Base-by-base conservation (phyloP, 2,797 vertebrate species). In the Prunella strophiata region DNA sequence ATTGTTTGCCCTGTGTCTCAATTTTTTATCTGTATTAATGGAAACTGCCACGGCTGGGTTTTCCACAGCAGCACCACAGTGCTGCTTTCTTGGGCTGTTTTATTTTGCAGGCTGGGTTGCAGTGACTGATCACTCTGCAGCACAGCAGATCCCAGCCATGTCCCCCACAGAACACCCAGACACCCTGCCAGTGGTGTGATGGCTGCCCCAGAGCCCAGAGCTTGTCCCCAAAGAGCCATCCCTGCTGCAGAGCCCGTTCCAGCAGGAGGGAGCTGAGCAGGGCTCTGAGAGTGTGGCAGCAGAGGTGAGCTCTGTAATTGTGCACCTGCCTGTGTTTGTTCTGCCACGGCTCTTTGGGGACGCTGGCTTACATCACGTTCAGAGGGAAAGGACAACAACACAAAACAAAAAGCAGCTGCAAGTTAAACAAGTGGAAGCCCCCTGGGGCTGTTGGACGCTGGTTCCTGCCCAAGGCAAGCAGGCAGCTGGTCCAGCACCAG, bases 11-110 rank as follows among this genome's bases (percentile, higher is more conserved):
- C 84, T 16, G n/a, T 88, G 84, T 86, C 91, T 96, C 96, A 62
- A 89, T 96, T 93, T 96, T 96, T 96, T 75, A 95, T 94, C 92
- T 32, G 75, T 92, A 94, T 94, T 96, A 96, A 96, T 91, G 88
- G 93, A 59, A 95, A 77, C 63, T 59, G 54, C 82, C 84, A 57
- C 0, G 1, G 91, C 74, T 67, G 81, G 91, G 77, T 70, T 96
- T 94, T 80, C 81, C 73, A 50, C 42, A n/a, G 67, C 57, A 54
- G 74, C 36, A n/a, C 74, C 36, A 54, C 11, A 0, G 76, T 7
- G 43, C 63, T 22, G 52, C 51, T 63, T 73, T 16, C 65, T 12
- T 18, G 63, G 48, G 32, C 2, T 19, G 27, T 10, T 63, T 26
- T 45, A 63, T 73, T 62, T 27, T 8, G 42, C 40, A 25, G 3